A percentile compares a stretch with the other conserved stretches of the same genome.
These are phyloP conservation scores for Acrobasis consociella DNA, from an alignment of 2,888 invertebrate genomes.

Conservation along the genomic window DNA sequence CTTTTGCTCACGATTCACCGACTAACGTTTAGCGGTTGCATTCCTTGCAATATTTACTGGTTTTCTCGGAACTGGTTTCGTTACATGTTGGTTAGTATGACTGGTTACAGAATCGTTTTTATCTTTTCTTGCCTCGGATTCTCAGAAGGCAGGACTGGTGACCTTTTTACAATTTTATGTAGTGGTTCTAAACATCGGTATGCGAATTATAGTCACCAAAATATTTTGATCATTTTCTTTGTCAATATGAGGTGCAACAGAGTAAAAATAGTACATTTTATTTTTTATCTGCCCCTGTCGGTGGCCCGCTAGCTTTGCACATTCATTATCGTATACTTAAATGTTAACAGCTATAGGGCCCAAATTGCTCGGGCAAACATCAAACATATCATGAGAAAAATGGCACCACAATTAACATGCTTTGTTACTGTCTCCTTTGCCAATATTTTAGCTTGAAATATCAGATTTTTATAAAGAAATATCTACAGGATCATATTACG, in stretches of 20 bases:
- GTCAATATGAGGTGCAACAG: too few relatives aligned
- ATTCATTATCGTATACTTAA: not conserved
- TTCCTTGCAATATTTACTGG: conserved; percentile 17
- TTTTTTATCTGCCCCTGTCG: too few relatives aligned
- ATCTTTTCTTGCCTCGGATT: not conserved
- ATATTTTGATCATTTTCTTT: too few relatives aligned
- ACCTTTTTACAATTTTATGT: too few relatives aligned
- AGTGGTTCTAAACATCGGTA: too few relatives aligned
- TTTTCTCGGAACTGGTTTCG: conserved; percentile 9
- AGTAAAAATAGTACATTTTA: too few relatives aligned
- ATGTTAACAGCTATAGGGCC: conserved; percentile 1
- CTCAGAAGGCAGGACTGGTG: not conserved
- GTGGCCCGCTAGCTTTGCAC: not conserved
- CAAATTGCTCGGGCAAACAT: not conserved
- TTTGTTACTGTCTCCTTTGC: not conserved
- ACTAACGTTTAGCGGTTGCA: conserved; percentile 15
- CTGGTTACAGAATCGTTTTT: not conserved
- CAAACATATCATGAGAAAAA: not conserved
- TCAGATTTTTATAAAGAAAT: not conserved
- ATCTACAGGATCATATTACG: too few relatives aligned
- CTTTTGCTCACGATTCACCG: conserved; percentile 21
- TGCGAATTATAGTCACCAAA: too few relatives aligned
- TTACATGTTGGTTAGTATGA: not conserved
- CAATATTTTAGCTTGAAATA: not conserved
- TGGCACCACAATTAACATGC: not conserved